phyloP scores from a whole-genome alignment of 2,113 vertebrate species.

The Alligator sinensis region DNA sequence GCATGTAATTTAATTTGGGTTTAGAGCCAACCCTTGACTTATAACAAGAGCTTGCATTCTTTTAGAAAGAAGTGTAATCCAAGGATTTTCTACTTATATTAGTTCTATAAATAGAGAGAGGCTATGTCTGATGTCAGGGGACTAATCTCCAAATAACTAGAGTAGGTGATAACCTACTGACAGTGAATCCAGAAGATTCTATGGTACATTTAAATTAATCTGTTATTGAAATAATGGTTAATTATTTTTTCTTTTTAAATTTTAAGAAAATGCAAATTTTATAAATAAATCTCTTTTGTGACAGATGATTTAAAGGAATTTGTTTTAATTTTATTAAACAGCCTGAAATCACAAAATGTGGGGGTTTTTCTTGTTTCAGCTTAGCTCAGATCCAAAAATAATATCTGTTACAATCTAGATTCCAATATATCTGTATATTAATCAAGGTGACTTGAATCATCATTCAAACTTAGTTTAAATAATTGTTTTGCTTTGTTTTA shows the following conservation, averaged over 20 bases:
- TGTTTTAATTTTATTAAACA: too few relatives aligned
- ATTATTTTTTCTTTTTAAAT: neutral
- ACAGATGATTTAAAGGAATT: too few relatives aligned
- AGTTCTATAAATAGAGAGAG: slow-evolving; percentile 65
- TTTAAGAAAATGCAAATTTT: too few relatives aligned
- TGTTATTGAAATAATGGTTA: neutral
- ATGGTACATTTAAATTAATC: slow-evolving; percentile 29
- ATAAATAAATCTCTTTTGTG: too few relatives aligned
- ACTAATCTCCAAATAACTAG: slow-evolving; percentile 48
- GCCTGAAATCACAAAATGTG: too few relatives aligned
- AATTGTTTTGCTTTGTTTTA: too few relatives aligned
- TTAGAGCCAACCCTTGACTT: slow-evolving; percentile 40
- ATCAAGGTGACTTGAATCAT: too few relatives aligned
- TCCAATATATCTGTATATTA: too few relatives aligned
- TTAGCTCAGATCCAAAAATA: too few relatives aligned
- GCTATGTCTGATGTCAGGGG: slow-evolving; percentile 34
- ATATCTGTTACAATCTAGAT: too few relatives aligned
- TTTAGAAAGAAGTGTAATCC: slow-evolving; percentile 65
- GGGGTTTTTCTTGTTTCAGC: too few relatives aligned
- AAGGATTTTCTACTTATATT: slow-evolving; percentile 62
- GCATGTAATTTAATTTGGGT: slow-evolving; percentile 47
- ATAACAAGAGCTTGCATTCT: slow-evolving; percentile 68
- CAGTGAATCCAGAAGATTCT: slow-evolving; percentile 2
- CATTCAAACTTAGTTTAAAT: too few relatives aligned
- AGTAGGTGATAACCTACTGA: slow-evolving; percentile 32